phyloP scores from a whole-genome alignment of 2,797 vertebrate species.

The Neopelma chrysocephalum region DNA sequence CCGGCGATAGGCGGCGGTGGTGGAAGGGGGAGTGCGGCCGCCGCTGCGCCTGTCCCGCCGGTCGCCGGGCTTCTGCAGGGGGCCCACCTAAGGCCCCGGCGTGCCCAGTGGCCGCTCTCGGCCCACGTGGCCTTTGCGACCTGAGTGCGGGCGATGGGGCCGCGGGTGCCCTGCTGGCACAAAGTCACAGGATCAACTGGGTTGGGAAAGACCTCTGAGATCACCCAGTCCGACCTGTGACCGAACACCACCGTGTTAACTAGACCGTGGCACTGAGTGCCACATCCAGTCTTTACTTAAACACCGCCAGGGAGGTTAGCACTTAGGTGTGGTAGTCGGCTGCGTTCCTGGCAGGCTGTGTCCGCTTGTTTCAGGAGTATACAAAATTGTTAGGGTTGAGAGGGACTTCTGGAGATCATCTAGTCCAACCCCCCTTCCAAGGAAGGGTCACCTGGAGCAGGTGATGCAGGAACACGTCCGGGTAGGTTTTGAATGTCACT shows the following conservation, averaged over 20 bases:
- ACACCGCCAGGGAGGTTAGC: not conserved
- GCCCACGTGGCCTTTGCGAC: rapidly evolving
- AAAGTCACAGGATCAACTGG: rapidly evolving
- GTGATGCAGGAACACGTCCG: too few species aligned
- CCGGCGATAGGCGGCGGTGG: not conserved
- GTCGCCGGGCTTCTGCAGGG: not conserved
- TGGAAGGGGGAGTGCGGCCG: too few species aligned
- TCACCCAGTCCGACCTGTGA: not conserved
- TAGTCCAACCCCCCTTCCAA: too few species aligned
- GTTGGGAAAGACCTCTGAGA: not conserved
- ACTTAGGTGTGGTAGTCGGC: rapidly evolving
- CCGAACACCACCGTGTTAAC: not conserved
- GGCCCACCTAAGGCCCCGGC: not conserved
- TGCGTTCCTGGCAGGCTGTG: rapidly evolving
- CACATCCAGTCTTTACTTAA: too few species aligned
- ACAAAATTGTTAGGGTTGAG: not conserved
- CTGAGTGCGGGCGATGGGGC: not conserved
- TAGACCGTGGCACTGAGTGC: not conserved
- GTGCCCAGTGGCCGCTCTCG: rapidly evolving
- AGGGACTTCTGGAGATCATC: not conserved
- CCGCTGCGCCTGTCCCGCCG: not conserved
- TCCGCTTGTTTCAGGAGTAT: rapidly evolving
- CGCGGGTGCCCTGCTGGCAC: not conserved
- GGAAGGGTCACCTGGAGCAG: not conserved
- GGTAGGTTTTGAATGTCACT: not conserved